Evolutionary conservation across 2,113 vertebrate genomes (phyloP), one percentile per base, ranked within the genome.

Genomic region (Bos indicus): DNA sequence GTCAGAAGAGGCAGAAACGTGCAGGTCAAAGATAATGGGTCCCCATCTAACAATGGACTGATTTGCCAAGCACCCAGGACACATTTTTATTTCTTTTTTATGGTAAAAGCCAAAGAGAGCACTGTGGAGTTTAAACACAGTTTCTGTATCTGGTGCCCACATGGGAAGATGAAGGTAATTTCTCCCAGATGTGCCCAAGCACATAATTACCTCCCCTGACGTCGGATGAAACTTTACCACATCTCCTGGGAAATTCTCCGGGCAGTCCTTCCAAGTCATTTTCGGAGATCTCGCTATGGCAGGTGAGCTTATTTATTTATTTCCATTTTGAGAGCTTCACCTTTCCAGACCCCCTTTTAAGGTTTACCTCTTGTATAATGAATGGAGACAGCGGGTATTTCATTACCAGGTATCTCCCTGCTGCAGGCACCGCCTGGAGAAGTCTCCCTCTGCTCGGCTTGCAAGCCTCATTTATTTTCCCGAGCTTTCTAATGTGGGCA

Each of bases 401-500:
- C 95, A 96, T 98, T 97, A 93, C 94, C 64, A 97, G 88, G 96
- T 96, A 95, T 96, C 96, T 97, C 95, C 59, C 96, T 77, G 83
- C 96, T 97, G 97, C 97, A 98, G 97, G 94, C 80, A 9, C 90
- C 56, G 97, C 94, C 30, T 93, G 77, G 71, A 96, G 89, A 95
- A 97, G 59, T 83, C 98, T 90, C 92, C 74, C 30, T 98, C 97
- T 98, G 59, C 91, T 97, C 97, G 64, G 88, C 46, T 94, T 93
- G 25, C 92, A 97, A 97, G 91, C 81, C 96, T 98, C 98, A 91
- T 97, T 97, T 98, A 91, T 98, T 98, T 97, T 95, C 93, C 54
- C 40, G 16, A 92, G 89, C 95, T 98, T 97, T 97, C 87, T 96
- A 93, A 97, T 96, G 56, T 97, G 97, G 96, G 95, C 97, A 94